A percentile compares a stretch with the other conserved stretches of the same genome.
These are phyloP conservation scores for Nymphalis urticae DNA, from an alignment of 2,888 invertebrate genomes.

Conservation along the genomic window DNA sequence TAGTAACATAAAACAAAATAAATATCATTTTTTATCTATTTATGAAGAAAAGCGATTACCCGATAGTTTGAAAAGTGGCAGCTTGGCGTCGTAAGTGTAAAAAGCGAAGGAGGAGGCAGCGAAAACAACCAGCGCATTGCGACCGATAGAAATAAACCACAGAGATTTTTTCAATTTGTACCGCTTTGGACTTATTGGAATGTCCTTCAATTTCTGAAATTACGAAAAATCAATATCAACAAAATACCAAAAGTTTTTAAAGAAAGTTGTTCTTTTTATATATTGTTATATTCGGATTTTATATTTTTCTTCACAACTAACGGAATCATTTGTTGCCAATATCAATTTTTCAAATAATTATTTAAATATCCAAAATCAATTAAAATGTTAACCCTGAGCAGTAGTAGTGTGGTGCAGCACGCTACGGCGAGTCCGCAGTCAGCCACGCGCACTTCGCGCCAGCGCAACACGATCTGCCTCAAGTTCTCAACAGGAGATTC, in stretches of 20 bases:
- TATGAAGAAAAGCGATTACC: conserved; percentile 52
- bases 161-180: conserved; percentile 77
- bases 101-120: conserved; percentile 83
- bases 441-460: conserved; percentile 75
- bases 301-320: too few species aligned
- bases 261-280: neutral
- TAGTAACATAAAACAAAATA: too few species aligned
- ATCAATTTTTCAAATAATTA: too few species aligned
- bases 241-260: too few species aligned
- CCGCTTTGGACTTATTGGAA: conserved; percentile 68
- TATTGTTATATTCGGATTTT: too few species aligned
- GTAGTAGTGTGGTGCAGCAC: conserved; percentile 85
- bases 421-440: conserved; percentile 85
- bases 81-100: conserved; percentile 69
- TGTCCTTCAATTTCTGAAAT: conserved; percentile 83
- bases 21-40: too few species aligned
- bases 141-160: conserved; percentile 88
- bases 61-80: conserved; percentile 84
- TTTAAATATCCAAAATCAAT: too few species aligned
- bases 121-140: conserved; percentile 89
- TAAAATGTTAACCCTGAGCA: conserved; percentile 81
- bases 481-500: conserved; percentile 85
- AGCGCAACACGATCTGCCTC: conserved; percentile 67
- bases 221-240: neutral
- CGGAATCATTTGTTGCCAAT: too few species aligned